Evolutionary conservation across 2,888 invertebrate species (phyloP).

Genomic region (Conops quadrifasciatus): DNA sequence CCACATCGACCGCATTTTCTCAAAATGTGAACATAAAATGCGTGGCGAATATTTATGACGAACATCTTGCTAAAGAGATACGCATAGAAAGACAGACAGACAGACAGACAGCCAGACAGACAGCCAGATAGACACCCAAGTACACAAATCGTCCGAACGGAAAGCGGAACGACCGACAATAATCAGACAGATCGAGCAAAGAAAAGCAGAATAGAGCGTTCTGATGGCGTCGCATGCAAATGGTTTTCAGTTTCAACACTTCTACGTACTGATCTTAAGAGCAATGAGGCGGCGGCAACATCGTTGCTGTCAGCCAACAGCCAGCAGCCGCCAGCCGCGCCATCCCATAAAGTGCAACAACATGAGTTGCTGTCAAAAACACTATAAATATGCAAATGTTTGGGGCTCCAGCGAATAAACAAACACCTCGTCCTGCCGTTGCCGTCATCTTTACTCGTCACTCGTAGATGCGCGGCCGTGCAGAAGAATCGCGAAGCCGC

Average conservation of each 20-base stretch:
- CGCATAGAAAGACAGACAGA: slow-evolving; percentile 13
- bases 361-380: slow-evolving; percentile 44
- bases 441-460: too few relatives aligned
- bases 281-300: not conserved
- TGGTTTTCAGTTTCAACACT: slow-evolving; percentile 40
- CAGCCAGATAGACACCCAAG: not conserved
- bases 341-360: slow-evolving; percentile 10
- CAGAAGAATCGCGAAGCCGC: not conserved
- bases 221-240: slow-evolving; percentile 34
- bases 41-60: slow-evolving; percentile 50
- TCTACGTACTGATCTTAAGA: slow-evolving; percentile 10
- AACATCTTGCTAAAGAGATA: slow-evolving; percentile 44
- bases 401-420: slow-evolving; percentile 40
- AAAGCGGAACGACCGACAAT: not conserved
- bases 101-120: slow-evolving; percentile 11
- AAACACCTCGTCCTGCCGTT: slow-evolving; percentile 44
- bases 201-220: not conserved
- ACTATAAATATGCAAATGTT: slow-evolving; percentile 55
- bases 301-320: slow-evolving; percentile 12
- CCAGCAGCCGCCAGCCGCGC: not conserved
- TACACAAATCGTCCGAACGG: too few relatives aligned
- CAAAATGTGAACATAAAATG: slow-evolving; percentile 44
- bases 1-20: slow-evolving; percentile 29
- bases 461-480: too few relatives aligned
- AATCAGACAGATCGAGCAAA: not conserved